Evolutionary conservation across 2,888 invertebrate species (phyloP).

Genomic region (Meiosimyza platycephala): DNA sequence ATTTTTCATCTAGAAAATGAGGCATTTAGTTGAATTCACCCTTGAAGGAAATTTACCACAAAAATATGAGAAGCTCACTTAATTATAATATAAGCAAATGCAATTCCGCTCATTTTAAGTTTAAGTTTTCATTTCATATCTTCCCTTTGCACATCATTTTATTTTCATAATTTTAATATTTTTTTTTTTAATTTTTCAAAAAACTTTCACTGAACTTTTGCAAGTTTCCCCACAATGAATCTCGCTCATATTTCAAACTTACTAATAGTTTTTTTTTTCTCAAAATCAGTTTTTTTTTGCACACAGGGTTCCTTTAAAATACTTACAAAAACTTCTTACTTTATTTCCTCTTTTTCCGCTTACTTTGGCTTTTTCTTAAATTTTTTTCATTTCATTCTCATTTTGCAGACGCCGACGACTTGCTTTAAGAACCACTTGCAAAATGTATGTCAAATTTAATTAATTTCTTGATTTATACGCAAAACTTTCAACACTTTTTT

Average conservation of each 20-base stretch:
- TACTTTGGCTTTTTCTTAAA: not conserved
- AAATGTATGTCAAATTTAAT: constrained; percentile 67
- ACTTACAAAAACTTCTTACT: not conserved
- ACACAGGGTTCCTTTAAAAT: constrained; percentile 2
- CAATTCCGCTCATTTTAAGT: not conserved
- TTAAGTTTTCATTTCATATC: constrained; percentile 9
- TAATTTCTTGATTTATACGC: constrained; percentile 67
- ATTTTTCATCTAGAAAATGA: not conserved
- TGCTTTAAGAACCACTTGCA: constrained; percentile 30
- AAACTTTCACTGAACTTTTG: constrained; percentile 26
- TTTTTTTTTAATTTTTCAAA: not conserved
- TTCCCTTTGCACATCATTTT: not conserved
- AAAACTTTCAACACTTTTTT: constrained; percentile 53
- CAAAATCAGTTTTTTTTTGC: not conserved
- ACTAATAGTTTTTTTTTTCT: not conserved
- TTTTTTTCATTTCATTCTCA: not conserved
- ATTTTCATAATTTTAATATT: not conserved
- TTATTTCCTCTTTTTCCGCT: not conserved
- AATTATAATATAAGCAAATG: constrained; percentile 24
- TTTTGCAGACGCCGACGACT: not conserved
- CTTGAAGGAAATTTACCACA: not conserved
- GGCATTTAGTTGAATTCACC: not conserved
- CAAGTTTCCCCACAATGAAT: constrained; percentile 30
- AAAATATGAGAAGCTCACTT: constrained; percentile 21
- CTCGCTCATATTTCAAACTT: constrained; percentile 30